Evolutionary conservation across 2,113 vertebrate species (phyloP).

Genomic region (Tretioscincus oriximinensis): DNA sequence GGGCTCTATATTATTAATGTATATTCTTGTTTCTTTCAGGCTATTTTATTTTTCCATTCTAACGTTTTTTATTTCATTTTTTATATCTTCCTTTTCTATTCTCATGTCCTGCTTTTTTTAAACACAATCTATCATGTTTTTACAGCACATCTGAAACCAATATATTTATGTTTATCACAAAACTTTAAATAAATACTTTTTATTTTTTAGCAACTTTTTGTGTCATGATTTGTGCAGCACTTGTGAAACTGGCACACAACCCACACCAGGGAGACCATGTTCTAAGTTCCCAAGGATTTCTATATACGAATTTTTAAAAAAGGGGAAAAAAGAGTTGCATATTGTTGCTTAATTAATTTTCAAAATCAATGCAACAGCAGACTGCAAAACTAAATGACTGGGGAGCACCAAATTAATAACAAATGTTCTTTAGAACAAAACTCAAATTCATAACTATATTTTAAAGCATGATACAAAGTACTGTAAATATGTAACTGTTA

Average conservation of each 20-base stretch:
- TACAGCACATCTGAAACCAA: too few relatives aligned
- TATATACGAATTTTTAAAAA: not conserved
- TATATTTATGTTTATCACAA: too few relatives aligned
- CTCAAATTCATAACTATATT: conserved; percentile 4
- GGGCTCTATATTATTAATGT: too few relatives aligned
- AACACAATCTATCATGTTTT: too few relatives aligned
- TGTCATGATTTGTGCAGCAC: not conserved
- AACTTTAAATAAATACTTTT: not conserved
- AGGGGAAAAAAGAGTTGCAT: not conserved
- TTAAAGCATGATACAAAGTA: not conserved
- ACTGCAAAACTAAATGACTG: not conserved
- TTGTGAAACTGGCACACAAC: not conserved
- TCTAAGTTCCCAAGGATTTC: not conserved
- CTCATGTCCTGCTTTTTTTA: too few relatives aligned
- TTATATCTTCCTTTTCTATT: too few relatives aligned
- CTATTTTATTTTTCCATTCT: too few relatives aligned
- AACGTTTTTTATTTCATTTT: too few relatives aligned
- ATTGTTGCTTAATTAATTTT: conserved; percentile 7
- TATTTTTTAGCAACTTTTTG: not conserved
- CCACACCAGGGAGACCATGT: not conserved
- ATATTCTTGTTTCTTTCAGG: too few relatives aligned
- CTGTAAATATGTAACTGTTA: not conserved
- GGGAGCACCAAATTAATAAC: not conserved
- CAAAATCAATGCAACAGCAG: conserved; percentile 4
- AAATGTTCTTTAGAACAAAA: not conserved